phyloP scores from a whole-genome alignment of 2,797 vertebrate genomes.

The Dendrocincla fuliginosa region DNA sequence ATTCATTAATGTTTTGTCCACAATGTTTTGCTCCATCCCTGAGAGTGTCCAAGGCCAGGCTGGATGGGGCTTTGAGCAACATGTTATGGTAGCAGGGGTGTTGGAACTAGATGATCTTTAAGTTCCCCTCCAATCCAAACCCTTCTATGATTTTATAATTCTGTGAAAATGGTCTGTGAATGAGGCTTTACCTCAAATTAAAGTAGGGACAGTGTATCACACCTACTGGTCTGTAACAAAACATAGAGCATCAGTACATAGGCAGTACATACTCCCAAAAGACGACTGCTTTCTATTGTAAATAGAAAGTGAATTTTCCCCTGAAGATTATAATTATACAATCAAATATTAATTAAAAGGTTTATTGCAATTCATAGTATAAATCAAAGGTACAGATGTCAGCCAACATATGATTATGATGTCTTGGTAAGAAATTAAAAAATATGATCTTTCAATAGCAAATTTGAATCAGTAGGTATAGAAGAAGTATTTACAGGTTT shows the following conservation, averaged over 20 bases:
- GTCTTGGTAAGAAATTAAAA: background rate
- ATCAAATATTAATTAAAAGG: background rate
- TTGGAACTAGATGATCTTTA: background rate
- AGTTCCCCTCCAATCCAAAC: background rate
- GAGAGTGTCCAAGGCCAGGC: background rate
- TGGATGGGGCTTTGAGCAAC: background rate
- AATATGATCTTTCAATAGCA: background rate
- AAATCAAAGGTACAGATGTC: background rate
- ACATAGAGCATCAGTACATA: background rate
- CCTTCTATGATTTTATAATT: background rate
- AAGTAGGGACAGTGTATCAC: background rate
- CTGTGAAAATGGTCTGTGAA: background rate
- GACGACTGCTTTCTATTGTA: background rate
- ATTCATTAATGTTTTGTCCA: background rate
- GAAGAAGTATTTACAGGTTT: background rate
- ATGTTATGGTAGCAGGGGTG: background rate
- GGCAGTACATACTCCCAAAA: background rate
- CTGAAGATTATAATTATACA: background rate
- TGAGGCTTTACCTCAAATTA: background rate
- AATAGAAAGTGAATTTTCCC: background rate
- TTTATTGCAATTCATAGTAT: background rate
- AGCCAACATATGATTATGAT: background rate
- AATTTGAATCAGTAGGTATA: background rate
- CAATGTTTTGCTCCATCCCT: background rate
- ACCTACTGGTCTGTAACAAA: background rate